These are phyloP conservation scores for Petrolisthes cinctipes DNA, from an alignment of 2,888 invertebrate species.

Conservation along the genomic window DNA sequence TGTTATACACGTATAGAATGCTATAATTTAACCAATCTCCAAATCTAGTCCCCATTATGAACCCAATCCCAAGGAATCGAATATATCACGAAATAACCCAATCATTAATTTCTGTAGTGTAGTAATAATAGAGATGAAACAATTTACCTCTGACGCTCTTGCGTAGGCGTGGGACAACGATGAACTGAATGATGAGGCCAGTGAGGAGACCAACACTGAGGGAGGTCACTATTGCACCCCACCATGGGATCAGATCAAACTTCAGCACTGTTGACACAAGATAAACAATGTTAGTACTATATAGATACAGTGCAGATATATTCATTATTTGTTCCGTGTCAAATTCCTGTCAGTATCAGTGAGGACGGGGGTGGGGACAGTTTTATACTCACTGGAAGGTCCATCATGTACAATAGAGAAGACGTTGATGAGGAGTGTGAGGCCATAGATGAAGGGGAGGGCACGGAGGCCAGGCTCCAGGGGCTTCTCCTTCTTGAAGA, in stretches of 20 bases:
- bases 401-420: slow-evolving; percentile 95
- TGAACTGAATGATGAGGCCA: slow-evolving; percentile 80
- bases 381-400: slow-evolving; percentile 81
- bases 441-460: slow-evolving; percentile 92
- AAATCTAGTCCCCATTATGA: no score
- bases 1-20: no score
- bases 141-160: slow-evolving; percentile 74
- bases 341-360: neutral
- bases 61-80: no score
- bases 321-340: neutral
- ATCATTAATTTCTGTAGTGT: no score
- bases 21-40: no score
- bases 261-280: slow-evolving; percentile 78
- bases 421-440: slow-evolving; percentile 91
- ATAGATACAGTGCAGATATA: neutral
- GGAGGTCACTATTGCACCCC: slow-evolving; percentile 82
- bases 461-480: slow-evolving; percentile 85
- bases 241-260: slow-evolving; percentile 89
- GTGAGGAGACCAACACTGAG: slow-evolving; percentile 78
- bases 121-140: neutral
- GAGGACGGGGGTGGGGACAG: neutral
- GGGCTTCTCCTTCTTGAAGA: slow-evolving; percentile 82
- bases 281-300: no score
- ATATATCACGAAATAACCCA: no score
- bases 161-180: slow-evolving; percentile 86